A percentile compares a stretch with the other conserved stretches of the same genome.
Evolutionary conservation across 2,888 invertebrate genomes (phyloP).

Genomic region (Napeogenes inachia): DNA sequence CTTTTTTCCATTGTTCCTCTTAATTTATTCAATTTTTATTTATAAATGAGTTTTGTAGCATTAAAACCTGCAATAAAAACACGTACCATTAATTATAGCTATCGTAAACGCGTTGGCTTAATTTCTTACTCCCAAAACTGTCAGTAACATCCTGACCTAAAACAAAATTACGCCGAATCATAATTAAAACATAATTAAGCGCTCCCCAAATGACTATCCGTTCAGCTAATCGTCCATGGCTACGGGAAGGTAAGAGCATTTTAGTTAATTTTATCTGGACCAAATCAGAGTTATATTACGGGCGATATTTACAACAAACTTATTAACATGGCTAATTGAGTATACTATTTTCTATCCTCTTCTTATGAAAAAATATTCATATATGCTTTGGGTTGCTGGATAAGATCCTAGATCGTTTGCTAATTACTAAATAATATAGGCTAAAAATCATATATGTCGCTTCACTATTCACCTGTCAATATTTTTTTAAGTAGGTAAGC

Average conservation of each 20-base stretch:
- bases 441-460: no score
- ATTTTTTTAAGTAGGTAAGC: no score
- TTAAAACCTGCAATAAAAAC: not conserved
- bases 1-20: no score
- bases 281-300: not conserved
- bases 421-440: no score
- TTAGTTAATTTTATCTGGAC: not conserved
- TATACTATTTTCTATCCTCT: no score
- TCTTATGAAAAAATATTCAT: no score
- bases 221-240: constrained; percentile 19
- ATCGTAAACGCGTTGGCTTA: constrained; percentile 3
- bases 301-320: not conserved
- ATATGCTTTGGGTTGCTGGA: no score
- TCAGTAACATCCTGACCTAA: constrained; percentile 18
- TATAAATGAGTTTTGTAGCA: constrained; percentile 1
- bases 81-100: not conserved
- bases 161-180: constrained; percentile 23
- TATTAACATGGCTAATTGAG: no score
- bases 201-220: constrained; percentile 19
- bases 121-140: constrained; percentile 12
- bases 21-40: not conserved
- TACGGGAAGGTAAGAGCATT: constrained; percentile 11
- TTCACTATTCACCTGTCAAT: no score
- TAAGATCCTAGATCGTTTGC: no score
- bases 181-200: constrained; percentile 25